A percentile compares a stretch with the other conserved stretches of the same genome.
Conservation (phyloP, 2,888 invertebrate genomes). For the Alviniconcha strummeri region DNA sequence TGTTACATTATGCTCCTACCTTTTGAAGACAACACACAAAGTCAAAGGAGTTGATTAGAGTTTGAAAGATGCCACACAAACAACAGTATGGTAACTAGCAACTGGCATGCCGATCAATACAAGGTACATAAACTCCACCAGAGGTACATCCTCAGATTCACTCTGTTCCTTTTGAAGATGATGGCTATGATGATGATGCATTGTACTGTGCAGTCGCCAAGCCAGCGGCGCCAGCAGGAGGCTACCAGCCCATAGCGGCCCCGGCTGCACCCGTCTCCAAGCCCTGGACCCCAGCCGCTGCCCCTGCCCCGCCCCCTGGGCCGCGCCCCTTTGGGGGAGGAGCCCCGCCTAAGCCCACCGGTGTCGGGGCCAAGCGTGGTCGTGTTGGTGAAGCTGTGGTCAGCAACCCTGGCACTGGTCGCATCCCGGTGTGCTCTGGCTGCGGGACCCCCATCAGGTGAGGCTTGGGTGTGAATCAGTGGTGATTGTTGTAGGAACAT, state of each 20-base stretch:
- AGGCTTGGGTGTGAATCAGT: neutral
- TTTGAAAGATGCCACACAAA: too few species aligned
- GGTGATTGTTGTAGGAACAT: too few species aligned
- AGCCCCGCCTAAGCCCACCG: slow-evolving; percentile 57
- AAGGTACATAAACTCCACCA: too few species aligned
- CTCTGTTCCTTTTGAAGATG: too few species aligned
- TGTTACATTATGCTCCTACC: too few species aligned
- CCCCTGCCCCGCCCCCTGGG: slow-evolving; percentile 46
- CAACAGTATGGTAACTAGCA: too few species aligned
- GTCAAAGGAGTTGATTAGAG: too few species aligned
- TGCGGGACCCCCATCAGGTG: slow-evolving; percentile 66
- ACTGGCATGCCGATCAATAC: too few species aligned
- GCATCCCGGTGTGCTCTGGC: slow-evolving; percentile 55
- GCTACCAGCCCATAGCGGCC: slow-evolving; percentile 17
- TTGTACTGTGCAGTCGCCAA: slow-evolving; percentile 21
- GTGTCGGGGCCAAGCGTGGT: slow-evolving; percentile 61
- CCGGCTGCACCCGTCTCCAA: slow-evolving; percentile 49
- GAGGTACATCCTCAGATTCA: too few species aligned
- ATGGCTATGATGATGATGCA: too few species aligned
- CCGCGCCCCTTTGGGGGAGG: slow-evolving; percentile 45
- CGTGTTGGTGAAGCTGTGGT: slow-evolving; percentile 64
- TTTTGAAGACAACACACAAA: too few species aligned
- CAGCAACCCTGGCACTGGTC: slow-evolving; percentile 49
- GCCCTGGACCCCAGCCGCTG: slow-evolving; percentile 53
- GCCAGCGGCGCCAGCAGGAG: slow-evolving; percentile 17